Base-by-base conservation (phyloP, 2,888 invertebrate genomes). In the Digitonthophagus gazella region DNA sequence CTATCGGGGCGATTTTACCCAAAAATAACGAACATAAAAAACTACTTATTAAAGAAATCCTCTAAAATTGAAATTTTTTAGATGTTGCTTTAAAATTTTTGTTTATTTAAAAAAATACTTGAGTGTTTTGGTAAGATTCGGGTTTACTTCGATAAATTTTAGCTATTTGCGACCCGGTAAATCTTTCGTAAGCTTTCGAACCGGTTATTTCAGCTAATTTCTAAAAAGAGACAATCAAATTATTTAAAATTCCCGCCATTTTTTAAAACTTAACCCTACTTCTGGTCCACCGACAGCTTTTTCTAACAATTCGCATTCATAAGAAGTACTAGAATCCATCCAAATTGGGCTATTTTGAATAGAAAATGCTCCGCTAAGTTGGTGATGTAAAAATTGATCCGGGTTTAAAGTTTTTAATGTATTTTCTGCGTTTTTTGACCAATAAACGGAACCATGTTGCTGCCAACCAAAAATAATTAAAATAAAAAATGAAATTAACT, bases 371-470 rank as follows among this genome's bases (percentile, higher is more conserved):
- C 91, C 90, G 65, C 88, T 87, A 55, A 98, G 84, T 83, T 97
- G 96, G 16, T 92, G 89, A 84, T 95, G 93, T 5, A 97, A 83
- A 81, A 93, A 93, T 77, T 90, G 89, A 5, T 89, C 88, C 0
- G 93, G 85, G 66, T 93, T 87, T 19, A 97, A 84, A 61, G 83
- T 87, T 67, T 83, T 80, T 15, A 98, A 84, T 0, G 86, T 86
- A 11, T 86, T 76, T 67, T 89, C 86, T 0, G 93, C 90, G 11
- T 93, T 93, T 71, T 86, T 89, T 63, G 90, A 89, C 98, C 98
- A 98, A 85, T 94, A 98, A 0, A 98, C 93, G 58, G 97, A 96
- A 0, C 98, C 98, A 82, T 98, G 98, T 93, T 98, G 98, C 93
- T 98, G 81, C 58, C 78, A 76, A 22, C 3, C 6, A 15, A 57